These are phyloP conservation scores for Knipowitschia caucasica DNA, from an alignment of 2,797 vertebrate genomes.

Conservation along the genomic window DNA sequence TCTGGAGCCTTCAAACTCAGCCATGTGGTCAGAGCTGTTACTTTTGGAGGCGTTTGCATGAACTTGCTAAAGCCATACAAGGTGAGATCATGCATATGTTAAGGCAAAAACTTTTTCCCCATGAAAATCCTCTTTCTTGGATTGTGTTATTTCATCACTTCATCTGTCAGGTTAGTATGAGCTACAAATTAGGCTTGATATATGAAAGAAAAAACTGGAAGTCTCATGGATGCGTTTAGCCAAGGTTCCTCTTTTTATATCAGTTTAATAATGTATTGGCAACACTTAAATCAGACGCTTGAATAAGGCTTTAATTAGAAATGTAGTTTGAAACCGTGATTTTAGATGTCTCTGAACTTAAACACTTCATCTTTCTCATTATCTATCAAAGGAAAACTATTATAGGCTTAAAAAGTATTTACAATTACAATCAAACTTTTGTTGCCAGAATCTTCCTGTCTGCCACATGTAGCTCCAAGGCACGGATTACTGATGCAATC, in stretches of 20 bases:
- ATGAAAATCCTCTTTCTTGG: background rate
- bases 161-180: background rate
- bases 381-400: background rate
- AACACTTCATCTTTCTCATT: conserved; percentile 1
- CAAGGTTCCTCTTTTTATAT: conserved; percentile 2
- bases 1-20: conserved; percentile 41
- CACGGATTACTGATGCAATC: too few species aligned
- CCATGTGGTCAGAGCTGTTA: conserved; percentile 30
- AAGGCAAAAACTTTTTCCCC: conserved; percentile 43
- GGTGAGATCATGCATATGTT: conserved; percentile 28
- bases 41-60: conserved; percentile 15
- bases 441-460: too few species aligned
- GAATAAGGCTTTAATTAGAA: background rate
- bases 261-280: background rate
- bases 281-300: conserved; percentile 4
- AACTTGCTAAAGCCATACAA: conserved; percentile 14
- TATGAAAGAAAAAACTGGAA: background rate
- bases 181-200: background rate
- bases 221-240: background rate
- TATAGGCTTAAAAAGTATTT: background rate
- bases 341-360: conserved; percentile 11
- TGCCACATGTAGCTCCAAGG: too few species aligned
- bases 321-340: conserved; percentile 14
- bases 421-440: too few species aligned
- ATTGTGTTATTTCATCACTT: conserved; percentile 4